These are phyloP conservation scores for Tylochromis polylepis DNA, from an alignment of 2,113 vertebrate genomes.

Conservation along the genomic window DNA sequence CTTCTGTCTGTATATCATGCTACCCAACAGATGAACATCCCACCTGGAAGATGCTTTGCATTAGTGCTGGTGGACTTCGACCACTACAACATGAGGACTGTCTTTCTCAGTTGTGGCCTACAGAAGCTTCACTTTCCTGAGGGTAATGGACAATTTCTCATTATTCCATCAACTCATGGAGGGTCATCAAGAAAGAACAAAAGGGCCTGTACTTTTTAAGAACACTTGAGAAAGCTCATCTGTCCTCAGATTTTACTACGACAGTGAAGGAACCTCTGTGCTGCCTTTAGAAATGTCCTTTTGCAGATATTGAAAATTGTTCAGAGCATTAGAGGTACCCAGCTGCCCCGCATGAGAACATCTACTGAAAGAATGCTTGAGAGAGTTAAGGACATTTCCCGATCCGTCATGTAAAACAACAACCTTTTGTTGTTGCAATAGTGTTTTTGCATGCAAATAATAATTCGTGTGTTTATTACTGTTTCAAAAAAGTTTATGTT, in stretches of 20 bases:
- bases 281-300: not conserved
- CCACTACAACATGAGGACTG: not conserved
- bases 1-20: not conserved
- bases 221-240: not conserved
- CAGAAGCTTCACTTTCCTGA: not conserved
- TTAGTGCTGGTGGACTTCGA: not conserved
- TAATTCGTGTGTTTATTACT: not conserved
- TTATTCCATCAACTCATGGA: not conserved
- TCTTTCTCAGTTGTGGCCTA: not conserved
- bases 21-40: not conserved
- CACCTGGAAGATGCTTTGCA: not conserved
- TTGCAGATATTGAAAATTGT: not conserved
- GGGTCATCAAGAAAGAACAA: not conserved
- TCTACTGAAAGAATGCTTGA: not conserved
- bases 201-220: not conserved
- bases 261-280: not conserved
- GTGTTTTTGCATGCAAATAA: not conserved
- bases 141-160: not conserved
- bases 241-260: not conserved
- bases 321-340: not conserved
- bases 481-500: not conserved
- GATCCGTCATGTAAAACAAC: not conserved
- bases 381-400: not conserved
- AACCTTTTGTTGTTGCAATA: no score
- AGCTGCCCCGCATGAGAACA: not conserved